Evolutionary conservation across 2,113 vertebrate species (phyloP).

Genomic region (Oenanthe melanoleuca): DNA sequence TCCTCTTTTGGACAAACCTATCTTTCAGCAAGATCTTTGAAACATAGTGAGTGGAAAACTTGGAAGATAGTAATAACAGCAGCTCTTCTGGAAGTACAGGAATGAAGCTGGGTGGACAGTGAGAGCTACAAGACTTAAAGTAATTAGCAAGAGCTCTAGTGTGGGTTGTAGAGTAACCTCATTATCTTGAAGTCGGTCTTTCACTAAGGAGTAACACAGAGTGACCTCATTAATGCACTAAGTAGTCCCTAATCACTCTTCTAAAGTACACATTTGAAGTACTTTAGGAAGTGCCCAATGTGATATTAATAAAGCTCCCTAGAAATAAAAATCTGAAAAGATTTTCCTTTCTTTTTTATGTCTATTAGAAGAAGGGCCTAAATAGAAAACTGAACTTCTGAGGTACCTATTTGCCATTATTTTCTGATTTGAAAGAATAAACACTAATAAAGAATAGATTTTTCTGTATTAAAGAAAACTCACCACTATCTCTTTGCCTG

Average conservation of each 20-base stretch:
- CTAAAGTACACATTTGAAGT: neutral
- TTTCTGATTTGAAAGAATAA: neutral
- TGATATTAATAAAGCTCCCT: neutral
- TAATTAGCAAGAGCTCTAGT: neutral
- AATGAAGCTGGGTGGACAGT: neutral
- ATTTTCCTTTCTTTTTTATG: neutral
- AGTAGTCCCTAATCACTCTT: neutral
- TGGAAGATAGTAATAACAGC: neutral
- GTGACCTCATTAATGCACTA: conserved; percentile 21
- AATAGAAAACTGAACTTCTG: neutral
- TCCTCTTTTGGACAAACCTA: neutral
- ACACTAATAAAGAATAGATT: neutral
- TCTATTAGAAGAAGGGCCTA: neutral
- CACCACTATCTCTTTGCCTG: neutral
- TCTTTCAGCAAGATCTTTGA: neutral
- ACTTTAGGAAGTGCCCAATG: neutral
- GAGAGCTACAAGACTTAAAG: neutral
- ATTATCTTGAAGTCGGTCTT: neutral
- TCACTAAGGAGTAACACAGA: neutral
- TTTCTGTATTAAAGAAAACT: neutral
- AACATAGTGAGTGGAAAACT: neutral
- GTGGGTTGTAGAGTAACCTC: neutral
- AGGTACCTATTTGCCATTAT: neutral
- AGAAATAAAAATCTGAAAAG: neutral
- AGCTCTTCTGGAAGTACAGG: neutral